Evolutionary conservation across 2,797 vertebrate species (phyloP), one percentile per base, ranked within the genome.

Genomic region (Mallotus villosus): DNA sequence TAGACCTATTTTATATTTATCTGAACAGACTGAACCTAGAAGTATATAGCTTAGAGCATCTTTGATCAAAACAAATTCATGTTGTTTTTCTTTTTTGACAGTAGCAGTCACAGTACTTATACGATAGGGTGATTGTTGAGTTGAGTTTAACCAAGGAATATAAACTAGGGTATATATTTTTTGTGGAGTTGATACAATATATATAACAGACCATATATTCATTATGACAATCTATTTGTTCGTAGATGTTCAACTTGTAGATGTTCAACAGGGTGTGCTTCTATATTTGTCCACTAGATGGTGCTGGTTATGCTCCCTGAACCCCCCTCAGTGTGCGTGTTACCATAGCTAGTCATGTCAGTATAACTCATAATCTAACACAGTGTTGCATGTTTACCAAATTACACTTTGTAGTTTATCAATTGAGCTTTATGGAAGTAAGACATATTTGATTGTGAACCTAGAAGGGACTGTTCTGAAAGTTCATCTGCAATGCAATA

Each of bases 41-140:
- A 55, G 51, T 4, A n/a, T n/a, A 55, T 16, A n/a, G 63, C 58
- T 19, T 74, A 75, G 72, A 84, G 76, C 72, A 21, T 67, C 58
- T 73, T 69, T 75, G 82, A 88, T 86, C 77, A 88, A 86, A 86
- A 37, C 21, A 63, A 70, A 66, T 32, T 9, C 34, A 37, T 79
- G 65, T 73, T 79, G 64, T 77, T 72, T 8, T 41, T 9, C 22
- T 21, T 9, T 6, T 51, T 62, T 2, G 21, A 65, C 24, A 25
- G 46, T 17, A 76, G 67, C 80, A 62, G 49, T 58, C 66, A 68
- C 11, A 12, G 51, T 78, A 73, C 73, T 55, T 55, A 55, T 5
- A 55, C 51, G 21, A 19, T 17, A 68, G 22, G 29, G 5, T 64
- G 9, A 27, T 7, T 71, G 16, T 53, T 37, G 62, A 27, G 67